Base-by-base conservation (phyloP, 2,797 vertebrate genomes). In the Distichodus sexfasciatus region DNA sequence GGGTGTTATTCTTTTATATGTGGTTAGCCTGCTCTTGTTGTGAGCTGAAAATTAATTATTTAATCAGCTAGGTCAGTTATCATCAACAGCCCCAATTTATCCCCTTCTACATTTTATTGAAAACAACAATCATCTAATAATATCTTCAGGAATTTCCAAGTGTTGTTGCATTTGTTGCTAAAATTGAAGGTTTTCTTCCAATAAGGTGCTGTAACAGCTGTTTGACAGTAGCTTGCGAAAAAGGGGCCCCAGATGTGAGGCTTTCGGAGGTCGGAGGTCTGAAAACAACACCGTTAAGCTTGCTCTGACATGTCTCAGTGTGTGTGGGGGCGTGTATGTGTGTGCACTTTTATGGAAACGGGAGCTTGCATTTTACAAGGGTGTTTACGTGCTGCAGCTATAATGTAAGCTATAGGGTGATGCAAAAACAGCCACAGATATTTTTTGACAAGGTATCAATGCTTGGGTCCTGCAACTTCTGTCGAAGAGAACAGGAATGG, bases 251-350 rank as follows among this genome's bases (percentile, higher is more conserved):
- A 81, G 74, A 67, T 74, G 71, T 74, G 73, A 73, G 74, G 31
- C 61, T 71, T 80, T n/a, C n/a, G n/a, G n/a, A n/a, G n/a, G 81
- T 77, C 78, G 82, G 72, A 77, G 75, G 77, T 80, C 80, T 81
- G 81, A 67, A 19, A 58, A 23, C 10, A 76, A 71, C 66, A 51
- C 14, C 14, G 10, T 43, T 40, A 44, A 83, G 78, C 53, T 51
- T 63, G 77, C 60, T 66, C 36, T 14, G 64, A 79, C 81, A 76
- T 43, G 79, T 68, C 58, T 72, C 58, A 64, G 40, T 66, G 59
- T 71, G 40, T 33, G 29, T 74, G 47, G 28, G 69, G 59, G 21
- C 38, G 58, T 70, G 65, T 65, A 64, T 81, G 15, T n/a, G 29
- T 74, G 47, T 28, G 69, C 61, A 21, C 38, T 60, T 70, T 66